Base-by-base conservation (phyloP, 2,888 invertebrate genomes). In the Rhingia campestris region DNA sequence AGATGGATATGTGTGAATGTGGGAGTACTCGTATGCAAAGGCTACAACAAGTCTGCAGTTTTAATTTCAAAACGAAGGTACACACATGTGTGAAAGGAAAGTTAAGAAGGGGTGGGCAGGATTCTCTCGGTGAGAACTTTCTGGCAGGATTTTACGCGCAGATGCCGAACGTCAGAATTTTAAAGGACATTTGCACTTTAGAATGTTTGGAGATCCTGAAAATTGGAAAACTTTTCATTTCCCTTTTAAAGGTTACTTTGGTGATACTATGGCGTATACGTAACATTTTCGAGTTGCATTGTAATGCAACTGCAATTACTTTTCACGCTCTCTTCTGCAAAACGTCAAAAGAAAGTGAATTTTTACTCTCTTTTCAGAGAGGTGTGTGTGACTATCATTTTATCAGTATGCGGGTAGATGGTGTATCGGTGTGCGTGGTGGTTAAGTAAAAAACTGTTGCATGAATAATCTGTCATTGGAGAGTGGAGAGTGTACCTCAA, bases 371-470 rank as follows among this genome's bases (percentile, higher is more conserved):
- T 39, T 37, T 47, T 6, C 9, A 4, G 37, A 22, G 30, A 43
- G 33, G 53, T 35, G 43, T 14, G 35, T 35, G 12, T 10, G 10
- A n/a, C 1, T 49, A 9, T 22, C 7, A 35, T 10, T 14, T 9
- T 4, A 45, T 45, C 32, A 47, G 6, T 39, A 9, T 4, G 12
- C 9, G 45, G 43, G 53, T 14, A 41, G 10, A 4, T 7, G 4
- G 51, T 37, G 22, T 3, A 41, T 10, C 10, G 53, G 67, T 53
- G 30, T 54, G 43, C 43, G 54, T 58, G 51, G 14, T 35, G 33
- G 43, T 66, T 53, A 45, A 10, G 69, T 59, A 69, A 54, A 67
- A 69, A 67, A 67, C 76, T 76, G 76, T 76, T 76, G 76, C 76
- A 69, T 54, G 67, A 76, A 32, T 61, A 58, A 58, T 2, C 10